Percentiles rank a stretch among this genome's conserved stretches.
phyloP scores from a whole-genome alignment of 2,797 vertebrate genomes.

The Notamacropus eugenii region DNA sequence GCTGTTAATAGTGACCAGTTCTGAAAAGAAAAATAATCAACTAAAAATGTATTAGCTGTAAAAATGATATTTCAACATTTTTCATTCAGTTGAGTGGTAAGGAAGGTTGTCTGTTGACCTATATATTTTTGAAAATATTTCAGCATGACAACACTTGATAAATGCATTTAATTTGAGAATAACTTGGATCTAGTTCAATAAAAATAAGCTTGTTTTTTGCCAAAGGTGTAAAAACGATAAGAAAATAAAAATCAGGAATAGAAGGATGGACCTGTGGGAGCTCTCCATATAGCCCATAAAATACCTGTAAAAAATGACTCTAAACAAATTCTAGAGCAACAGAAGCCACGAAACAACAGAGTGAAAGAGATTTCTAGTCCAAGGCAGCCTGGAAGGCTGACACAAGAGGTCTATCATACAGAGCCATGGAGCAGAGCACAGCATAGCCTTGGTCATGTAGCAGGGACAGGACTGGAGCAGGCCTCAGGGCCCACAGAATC shows the following conservation, averaged over 20 bases:
- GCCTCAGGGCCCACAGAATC: too few species aligned
- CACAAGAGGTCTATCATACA: too few species aligned
- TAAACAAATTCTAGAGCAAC: too few species aligned
- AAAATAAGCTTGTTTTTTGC: conserved; percentile 49
- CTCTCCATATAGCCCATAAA: too few species aligned
- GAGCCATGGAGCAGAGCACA: too few species aligned
- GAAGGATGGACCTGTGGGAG: too few species aligned
- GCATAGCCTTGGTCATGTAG: too few species aligned
- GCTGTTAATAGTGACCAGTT: conserved; percentile 45
- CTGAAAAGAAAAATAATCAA: conserved; percentile 53
- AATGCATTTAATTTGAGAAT: conserved; percentile 65
- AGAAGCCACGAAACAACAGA: too few species aligned
- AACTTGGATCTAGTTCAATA: conserved; percentile 54
- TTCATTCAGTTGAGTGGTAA: conserved; percentile 38
- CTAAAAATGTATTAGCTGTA: conserved; percentile 50
- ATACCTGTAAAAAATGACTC: too few species aligned
- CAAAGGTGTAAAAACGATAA: conserved; percentile 24
- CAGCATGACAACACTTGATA: conserved; percentile 67
- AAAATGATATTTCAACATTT: neutral
- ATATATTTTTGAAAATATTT: conserved; percentile 44
- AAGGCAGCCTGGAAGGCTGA: too few species aligned
- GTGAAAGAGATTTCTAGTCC: too few species aligned
- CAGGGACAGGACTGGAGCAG: too few species aligned
- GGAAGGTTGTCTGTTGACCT: conserved; percentile 37
- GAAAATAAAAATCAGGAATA: neutral